Conservation (phyloP, 2,113 vertebrate genomes). For the Carassius carassius region DNA sequence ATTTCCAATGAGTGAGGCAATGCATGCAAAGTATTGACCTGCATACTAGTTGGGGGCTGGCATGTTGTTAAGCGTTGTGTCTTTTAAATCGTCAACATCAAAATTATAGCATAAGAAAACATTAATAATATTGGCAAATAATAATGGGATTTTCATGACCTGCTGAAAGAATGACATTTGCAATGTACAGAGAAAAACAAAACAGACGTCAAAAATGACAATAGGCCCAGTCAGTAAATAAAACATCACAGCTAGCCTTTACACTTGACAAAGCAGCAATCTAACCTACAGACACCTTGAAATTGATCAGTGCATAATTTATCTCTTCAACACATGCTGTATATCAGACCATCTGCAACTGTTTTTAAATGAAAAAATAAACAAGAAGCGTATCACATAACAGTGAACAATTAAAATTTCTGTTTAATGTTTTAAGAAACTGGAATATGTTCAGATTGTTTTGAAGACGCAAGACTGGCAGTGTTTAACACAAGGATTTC, state of each 20-base stretch:
- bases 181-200: constrained; percentile 35
- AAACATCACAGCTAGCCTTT: constrained; percentile 46
- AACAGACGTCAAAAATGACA: constrained; percentile 27
- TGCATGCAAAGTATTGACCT: constrained; percentile 29
- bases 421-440: neutral
- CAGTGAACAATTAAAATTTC: neutral
- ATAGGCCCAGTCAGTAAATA: constrained; percentile 44
- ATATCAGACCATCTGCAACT: constrained; percentile 16
- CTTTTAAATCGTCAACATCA: constrained; percentile 50
- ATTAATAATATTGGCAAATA: neutral
- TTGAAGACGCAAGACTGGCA: neutral
- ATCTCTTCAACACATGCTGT: constrained; percentile 32
- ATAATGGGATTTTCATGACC: constrained; percentile 32
- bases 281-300: constrained; percentile 46
- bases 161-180: constrained; percentile 47
- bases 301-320: constrained; percentile 54
- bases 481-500: neutral
- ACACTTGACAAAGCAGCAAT: constrained; percentile 50
- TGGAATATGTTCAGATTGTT: neutral
- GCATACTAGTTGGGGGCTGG: constrained; percentile 15
- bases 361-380: neutral
- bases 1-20: constrained; percentile 40
- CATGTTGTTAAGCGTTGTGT: constrained; percentile 26
- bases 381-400: neutral
- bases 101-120: constrained; percentile 32